Conservation (phyloP, 2,113 vertebrate species). For the Platichthys stellatus region DNA sequence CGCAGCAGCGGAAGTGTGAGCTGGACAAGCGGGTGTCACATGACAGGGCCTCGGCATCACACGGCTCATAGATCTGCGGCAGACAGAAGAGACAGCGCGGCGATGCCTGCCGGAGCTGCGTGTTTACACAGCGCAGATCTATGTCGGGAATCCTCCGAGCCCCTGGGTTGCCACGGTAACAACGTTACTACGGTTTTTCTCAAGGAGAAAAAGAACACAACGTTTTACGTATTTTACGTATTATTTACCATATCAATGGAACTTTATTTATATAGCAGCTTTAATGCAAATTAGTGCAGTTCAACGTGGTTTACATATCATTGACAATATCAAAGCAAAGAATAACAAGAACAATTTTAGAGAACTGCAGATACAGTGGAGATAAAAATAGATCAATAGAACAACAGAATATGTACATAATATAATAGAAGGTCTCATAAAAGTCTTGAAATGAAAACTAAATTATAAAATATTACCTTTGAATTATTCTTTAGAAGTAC, state of each 20-base stretch:
- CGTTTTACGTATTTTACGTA: not conserved
- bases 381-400: no score
- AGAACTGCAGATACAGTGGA: no score
- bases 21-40: slow-evolving; percentile 78
- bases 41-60: slow-evolving; percentile 67
- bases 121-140: not conserved
- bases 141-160: slow-evolving; percentile 21
- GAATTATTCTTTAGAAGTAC: no score
- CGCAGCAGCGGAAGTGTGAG: slow-evolving; percentile 83
- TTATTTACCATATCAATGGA: not conserved
- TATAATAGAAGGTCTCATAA: no score
- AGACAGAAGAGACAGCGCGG: not conserved
- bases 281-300: not conserved
- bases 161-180: slow-evolving; percentile 23
- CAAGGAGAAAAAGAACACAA: not conserved
- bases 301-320: no score
- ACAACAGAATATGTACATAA: no score
- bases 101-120: fast-evolving
- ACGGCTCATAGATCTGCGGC: not conserved
- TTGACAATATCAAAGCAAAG: no score
- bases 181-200: not conserved
- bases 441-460: no score
- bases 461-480: no score
- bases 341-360: no score
- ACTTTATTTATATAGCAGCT: not conserved